phyloP scores from a whole-genome alignment of 2,113 vertebrate species.

The Microtus montanus region DNA sequence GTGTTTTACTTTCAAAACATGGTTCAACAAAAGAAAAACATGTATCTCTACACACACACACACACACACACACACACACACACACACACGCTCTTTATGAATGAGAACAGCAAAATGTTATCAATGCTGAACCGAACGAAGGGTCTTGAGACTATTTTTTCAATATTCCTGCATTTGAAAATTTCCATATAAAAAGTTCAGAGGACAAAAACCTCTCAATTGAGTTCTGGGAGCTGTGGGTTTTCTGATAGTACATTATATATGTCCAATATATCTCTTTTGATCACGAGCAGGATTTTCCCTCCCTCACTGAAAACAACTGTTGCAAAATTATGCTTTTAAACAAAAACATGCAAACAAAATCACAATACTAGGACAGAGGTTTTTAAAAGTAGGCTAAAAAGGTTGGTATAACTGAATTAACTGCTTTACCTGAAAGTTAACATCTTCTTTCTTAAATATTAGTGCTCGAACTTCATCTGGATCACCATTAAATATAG shows the following conservation, averaged over 20 bases:
- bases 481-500: constrained; percentile 99
- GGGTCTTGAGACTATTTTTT: neutral
- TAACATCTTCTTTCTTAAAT: constrained; percentile 99
- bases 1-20: constrained; percentile 48
- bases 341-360: constrained; percentile 45
- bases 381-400: constrained; percentile 48
- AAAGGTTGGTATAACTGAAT: constrained; percentile 58
- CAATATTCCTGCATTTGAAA: constrained; percentile 34
- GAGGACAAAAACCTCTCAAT: neutral
- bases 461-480: constrained; percentile 98
- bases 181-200: constrained; percentile 31
- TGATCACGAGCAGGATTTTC: neutral
- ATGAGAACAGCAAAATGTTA: constrained; percentile 25
- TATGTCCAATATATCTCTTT: neutral
- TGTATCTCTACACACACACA: neutral
- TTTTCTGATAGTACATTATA: neutral
- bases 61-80: too few relatives aligned
- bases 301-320: constrained; percentile 21
- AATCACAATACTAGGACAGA: constrained; percentile 25
- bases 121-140: neutral
- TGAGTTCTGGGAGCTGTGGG: neutral
- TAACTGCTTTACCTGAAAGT: constrained; percentile 93
- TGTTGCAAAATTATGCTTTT: constrained; percentile 40
- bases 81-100: neutral
- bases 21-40: constrained; percentile 13